Conservation (phyloP, 2,888 invertebrate genomes). For the Spisula subtruncata region DNA sequence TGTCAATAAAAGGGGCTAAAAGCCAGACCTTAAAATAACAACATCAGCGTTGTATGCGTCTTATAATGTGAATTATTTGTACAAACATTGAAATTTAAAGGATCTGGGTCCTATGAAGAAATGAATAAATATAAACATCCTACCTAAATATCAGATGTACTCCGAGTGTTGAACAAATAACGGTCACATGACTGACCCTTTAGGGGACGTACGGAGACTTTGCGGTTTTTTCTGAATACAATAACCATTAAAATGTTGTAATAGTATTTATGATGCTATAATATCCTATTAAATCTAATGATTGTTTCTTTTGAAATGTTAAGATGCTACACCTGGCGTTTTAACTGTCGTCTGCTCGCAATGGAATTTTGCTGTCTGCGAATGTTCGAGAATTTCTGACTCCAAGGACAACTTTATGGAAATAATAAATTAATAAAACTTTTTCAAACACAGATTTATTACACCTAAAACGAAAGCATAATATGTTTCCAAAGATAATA, state of each 20-base stretch:
- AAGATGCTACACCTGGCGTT: not conserved
- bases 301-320: constrained; percentile 1
- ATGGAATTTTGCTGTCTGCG: not conserved
- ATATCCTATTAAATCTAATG: not conserved
- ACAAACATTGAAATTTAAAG: constrained; percentile 24
- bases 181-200: constrained; percentile 29
- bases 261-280: not conserved
- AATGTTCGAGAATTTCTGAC: not conserved
- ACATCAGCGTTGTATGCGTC: constrained; percentile 18
- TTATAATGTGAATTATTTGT: constrained; percentile 25
- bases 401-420: no score
- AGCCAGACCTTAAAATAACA: constrained; percentile 36
- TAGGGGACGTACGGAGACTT: not conserved
- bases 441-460: no score
- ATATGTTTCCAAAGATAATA: no score
- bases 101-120: constrained; percentile 16
- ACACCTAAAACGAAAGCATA: no score
- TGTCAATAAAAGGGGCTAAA: constrained; percentile 29
- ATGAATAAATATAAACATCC: constrained; percentile 46
- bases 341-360: not conserved
- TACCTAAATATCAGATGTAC: constrained; percentile 18
- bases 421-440: no score
- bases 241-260: not conserved
- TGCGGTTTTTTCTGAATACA: not conserved
- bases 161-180: constrained; percentile 21